Conservation (phyloP, 2,797 vertebrate species). For the Poeciliopsis turneri region DNA sequence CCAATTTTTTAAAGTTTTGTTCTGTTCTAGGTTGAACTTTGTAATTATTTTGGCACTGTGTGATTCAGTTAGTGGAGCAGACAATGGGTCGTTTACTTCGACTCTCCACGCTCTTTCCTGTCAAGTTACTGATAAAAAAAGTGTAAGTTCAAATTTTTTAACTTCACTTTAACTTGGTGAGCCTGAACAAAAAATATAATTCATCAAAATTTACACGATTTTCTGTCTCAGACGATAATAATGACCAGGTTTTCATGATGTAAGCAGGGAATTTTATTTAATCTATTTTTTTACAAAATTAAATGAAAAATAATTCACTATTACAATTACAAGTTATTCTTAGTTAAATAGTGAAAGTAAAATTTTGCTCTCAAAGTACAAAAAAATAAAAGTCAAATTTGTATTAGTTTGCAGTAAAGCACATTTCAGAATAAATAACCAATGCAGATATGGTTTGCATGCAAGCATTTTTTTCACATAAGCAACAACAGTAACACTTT, state of each 20-base stretch:
- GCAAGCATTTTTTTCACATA: slow-evolving; percentile 44
- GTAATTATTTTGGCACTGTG: not conserved
- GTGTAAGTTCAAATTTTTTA: not conserved
- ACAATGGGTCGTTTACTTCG: not conserved
- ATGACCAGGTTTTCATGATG: slow-evolving; percentile 2
- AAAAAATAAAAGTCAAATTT: slow-evolving; percentile 11
- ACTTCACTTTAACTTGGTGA: not conserved
- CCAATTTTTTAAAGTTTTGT: not conserved
- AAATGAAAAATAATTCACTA: slow-evolving; percentile 35
- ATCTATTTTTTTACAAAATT: slow-evolving; percentile 37
- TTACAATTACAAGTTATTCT: slow-evolving; percentile 41
- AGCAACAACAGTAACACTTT: slow-evolving; percentile 3
- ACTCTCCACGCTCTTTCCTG: not conserved
- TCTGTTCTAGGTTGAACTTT: not conserved
- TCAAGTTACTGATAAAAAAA: not conserved
- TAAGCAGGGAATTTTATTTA: slow-evolving; percentile 56
- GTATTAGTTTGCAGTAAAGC: slow-evolving; percentile 32
- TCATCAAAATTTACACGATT: not conserved
- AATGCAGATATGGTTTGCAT: slow-evolving; percentile 50
- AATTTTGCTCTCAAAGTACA: slow-evolving; percentile 37
- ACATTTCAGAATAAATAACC: slow-evolving; percentile 72
- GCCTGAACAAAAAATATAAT: not conserved
- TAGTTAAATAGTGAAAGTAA: slow-evolving; percentile 46
- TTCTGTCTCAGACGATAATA: not conserved
- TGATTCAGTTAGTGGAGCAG: not conserved